Evolutionary conservation across 1,140 invertebrate genomes (phyloP).

Genomic region (Drosophila pruinosa): DNA sequence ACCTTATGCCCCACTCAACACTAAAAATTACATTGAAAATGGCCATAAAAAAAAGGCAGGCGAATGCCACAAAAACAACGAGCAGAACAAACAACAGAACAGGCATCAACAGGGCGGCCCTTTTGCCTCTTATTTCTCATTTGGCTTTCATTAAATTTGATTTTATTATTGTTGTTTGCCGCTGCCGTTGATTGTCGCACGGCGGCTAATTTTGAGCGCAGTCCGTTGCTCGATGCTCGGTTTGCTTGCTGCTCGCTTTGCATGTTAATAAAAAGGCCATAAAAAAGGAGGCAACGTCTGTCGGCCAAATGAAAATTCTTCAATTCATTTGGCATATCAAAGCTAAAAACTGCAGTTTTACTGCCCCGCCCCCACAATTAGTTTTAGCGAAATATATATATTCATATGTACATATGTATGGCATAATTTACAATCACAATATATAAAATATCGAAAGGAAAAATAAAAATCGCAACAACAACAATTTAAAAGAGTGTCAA

Average conservation of each 20-base stretch:
- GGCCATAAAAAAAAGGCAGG: constrained; percentile 60
- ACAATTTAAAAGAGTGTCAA: constrained; percentile 65
- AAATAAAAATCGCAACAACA: constrained; percentile 24
- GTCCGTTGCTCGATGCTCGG: constrained; percentile 27
- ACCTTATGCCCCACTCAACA: constrained; percentile 67
- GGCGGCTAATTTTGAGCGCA: constrained; percentile 54
- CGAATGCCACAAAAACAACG: constrained; percentile 25
- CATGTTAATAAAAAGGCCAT: constrained; percentile 70
- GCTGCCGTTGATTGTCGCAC: constrained; percentile 52
- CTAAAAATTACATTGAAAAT: constrained; percentile 75
- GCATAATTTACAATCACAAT: background rate
- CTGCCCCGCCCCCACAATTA: constrained; percentile 47
- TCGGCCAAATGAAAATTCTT: constrained; percentile 39
- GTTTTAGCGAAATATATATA: constrained; percentile 32
- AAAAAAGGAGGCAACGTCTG: constrained; percentile 38
- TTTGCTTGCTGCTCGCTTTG: constrained; percentile 47
- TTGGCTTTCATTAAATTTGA: constrained; percentile 71
- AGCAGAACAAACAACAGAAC: background rate
- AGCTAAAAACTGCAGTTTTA: constrained; percentile 48
- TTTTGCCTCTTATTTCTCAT: constrained; percentile 46
- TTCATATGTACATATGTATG: background rate
- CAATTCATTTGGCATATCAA: background rate
- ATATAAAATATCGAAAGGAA: constrained; percentile 16
- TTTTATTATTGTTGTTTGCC: constrained; percentile 60
- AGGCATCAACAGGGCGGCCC: constrained; percentile 15